A percentile compares a stretch with the other conserved stretches of the same genome.
Evolutionary conservation across 1,140 invertebrate genomes (phyloP).

Genomic region (Argopecten irradians): DNA sequence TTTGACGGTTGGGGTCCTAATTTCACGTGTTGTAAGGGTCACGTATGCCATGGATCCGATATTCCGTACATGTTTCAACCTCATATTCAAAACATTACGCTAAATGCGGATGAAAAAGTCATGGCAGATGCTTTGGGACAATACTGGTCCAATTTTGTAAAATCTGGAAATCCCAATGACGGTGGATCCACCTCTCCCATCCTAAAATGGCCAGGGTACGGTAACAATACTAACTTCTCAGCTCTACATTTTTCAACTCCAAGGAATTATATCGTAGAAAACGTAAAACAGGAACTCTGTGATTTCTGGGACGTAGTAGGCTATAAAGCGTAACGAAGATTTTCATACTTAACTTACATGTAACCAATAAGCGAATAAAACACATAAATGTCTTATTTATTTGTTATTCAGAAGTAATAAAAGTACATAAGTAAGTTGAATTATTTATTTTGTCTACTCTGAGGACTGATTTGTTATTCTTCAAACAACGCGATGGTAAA

Average conservation of each 20-base stretch:
- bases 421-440: no score
- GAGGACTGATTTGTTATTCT: no score
- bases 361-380: no score
- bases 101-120: conserved; percentile 58
- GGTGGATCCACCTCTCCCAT: neutral
- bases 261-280: conserved; percentile 40
- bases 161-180: conserved; percentile 61
- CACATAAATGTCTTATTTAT: no score
- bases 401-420: no score
- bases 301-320: conserved; percentile 66
- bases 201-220: conserved; percentile 58
- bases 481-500: no score
- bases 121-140: conserved; percentile 59
- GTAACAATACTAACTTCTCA: conserved; percentile 32
- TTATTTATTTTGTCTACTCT: no score
- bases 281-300: conserved; percentile 56
- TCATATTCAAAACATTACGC: conserved; percentile 45
- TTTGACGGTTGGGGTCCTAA: conserved; percentile 63
- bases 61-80: conserved; percentile 67
- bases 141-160: conserved; percentile 73
- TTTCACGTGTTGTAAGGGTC: conserved; percentile 61
- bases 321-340: conserved; percentile 45
- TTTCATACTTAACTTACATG: no score
- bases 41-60: conserved; percentile 70
- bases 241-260: conserved; percentile 59